A percentile compares a stretch with the other conserved stretches of the same genome.
Evolutionary conservation across 2,113 vertebrate species (phyloP).

Genomic region (Carlito syrichta): DNA sequence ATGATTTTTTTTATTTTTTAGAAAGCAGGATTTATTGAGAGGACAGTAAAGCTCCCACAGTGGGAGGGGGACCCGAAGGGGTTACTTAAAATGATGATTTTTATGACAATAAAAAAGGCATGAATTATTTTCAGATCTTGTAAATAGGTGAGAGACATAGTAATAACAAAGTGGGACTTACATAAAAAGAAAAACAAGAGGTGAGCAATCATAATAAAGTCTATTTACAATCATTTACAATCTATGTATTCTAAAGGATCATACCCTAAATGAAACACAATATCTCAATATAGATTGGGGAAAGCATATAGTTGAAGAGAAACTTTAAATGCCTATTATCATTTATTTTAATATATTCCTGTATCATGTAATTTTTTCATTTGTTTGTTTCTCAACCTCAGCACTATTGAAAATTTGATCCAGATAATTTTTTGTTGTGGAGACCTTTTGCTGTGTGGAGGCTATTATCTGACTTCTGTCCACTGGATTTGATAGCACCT

Average conservation of each 20-base stretch:
- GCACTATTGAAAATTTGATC: not conserved
- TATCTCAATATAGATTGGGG: not conserved
- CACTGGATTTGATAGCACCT: not conserved
- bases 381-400: constrained; percentile 7
- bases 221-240: not conserved
- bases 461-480: not conserved
- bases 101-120: too few species aligned
- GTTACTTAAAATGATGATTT: too few species aligned
- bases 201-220: not conserved
- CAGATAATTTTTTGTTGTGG: not conserved
- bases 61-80: too few species aligned
- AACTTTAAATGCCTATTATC: not conserved
- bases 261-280: not conserved
- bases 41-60: too few species aligned
- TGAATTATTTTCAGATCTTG: constrained; percentile 10
- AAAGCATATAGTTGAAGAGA: not conserved
- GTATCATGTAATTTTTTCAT: not conserved
- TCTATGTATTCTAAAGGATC: not conserved
- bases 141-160: constrained; percentile 10
- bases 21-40: too few species aligned
- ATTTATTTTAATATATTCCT: constrained; percentile 19
- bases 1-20: too few species aligned
- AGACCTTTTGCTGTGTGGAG: not conserved
- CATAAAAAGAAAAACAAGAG: not conserved
- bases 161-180: not conserved